A percentile compares a stretch with the other conserved stretches of the same genome.
Conservation (phyloP, 2,797 vertebrate species). For the Lerista edwardsae region DNA sequence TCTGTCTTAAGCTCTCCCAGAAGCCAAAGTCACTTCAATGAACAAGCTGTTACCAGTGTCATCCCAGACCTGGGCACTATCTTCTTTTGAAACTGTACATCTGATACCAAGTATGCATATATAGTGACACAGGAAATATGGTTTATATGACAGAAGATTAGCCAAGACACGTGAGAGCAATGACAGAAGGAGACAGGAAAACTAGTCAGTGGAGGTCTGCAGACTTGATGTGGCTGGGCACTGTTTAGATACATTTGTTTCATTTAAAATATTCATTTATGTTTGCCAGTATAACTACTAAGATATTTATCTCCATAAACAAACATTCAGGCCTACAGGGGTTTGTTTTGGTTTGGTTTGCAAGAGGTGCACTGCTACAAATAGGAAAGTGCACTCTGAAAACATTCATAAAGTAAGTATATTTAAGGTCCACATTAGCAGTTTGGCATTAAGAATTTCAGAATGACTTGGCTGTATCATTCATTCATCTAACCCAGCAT, state of each 20-base stretch:
- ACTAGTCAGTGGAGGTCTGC: not conserved
- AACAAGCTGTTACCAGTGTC: not conserved
- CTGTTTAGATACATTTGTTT: too few species aligned
- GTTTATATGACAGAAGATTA: not conserved
- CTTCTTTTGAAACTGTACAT: not conserved
- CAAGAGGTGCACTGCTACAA: not conserved
- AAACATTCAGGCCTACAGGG: not conserved
- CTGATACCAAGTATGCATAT: not conserved
- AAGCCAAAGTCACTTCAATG: not conserved
- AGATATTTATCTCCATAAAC: not conserved
- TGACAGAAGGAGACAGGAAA: not conserved
- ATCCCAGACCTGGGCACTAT: not conserved
- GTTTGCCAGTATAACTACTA: not conserved
- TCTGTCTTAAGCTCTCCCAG: not conserved
- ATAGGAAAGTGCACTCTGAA: not conserved
- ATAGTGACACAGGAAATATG: not conserved
- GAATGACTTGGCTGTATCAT: not conserved
- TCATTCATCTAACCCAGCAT: not conserved
- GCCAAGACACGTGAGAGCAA: not conserved
- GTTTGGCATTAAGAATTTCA: constrained; percentile 4
- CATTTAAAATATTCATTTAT: not conserved
- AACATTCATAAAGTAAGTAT: not conserved
- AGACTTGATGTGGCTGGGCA: not conserved
- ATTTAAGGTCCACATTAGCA: not conserved
- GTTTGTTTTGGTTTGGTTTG: not conserved